Evolutionary conservation across 2,888 invertebrate species (phyloP), one percentile per base, ranked within the genome.

Genomic region (Eristalis tenax): DNA sequence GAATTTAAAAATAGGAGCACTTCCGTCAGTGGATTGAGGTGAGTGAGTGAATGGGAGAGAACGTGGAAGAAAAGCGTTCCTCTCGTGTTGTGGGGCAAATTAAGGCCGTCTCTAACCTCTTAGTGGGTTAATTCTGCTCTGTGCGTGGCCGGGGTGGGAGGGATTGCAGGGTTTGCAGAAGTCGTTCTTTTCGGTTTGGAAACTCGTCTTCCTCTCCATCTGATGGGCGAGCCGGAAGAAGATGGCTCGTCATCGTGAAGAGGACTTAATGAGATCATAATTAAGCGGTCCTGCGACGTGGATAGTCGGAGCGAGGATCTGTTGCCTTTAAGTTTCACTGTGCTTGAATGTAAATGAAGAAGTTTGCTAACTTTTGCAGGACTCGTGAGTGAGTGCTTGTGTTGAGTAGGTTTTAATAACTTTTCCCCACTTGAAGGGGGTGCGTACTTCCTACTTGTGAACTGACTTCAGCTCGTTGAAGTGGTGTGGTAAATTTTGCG

Each of bases 1-100:
- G 64, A 75, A 71, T 84, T 85, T 81, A 77, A 85, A 85, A 85
- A 85, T 85, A 85, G 85, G 85, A 80, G 70, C 81, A 81, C 77
- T 85, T 85, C 85, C 81, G 81, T 71, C 76, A 81, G 71, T 59
- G 18, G 74, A 78, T 56, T 38, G 63, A 50, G 63, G 64, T 10
- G 63, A 15, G 32, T 32, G 32, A 32, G 32, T 0, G 35, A 40
- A 23, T 13, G 28, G 26, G n/a, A 43, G 22, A 65, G 5, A 35
- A 56, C 13, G 38, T 13, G 38, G 38, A 38, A 50, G 50, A 18
- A 50, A 50, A 8, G 79, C 78, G 26, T 79, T 79, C 74, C 69
- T 69, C 73, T 78, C 73, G 50, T 18, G 50, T 68, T 74, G 56
- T 13, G 68, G 15, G 35, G 65, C 65, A 74, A 71, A 59, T 59